phyloP scores from a whole-genome alignment of 2,888 invertebrate species.

The Automeris io region DNA sequence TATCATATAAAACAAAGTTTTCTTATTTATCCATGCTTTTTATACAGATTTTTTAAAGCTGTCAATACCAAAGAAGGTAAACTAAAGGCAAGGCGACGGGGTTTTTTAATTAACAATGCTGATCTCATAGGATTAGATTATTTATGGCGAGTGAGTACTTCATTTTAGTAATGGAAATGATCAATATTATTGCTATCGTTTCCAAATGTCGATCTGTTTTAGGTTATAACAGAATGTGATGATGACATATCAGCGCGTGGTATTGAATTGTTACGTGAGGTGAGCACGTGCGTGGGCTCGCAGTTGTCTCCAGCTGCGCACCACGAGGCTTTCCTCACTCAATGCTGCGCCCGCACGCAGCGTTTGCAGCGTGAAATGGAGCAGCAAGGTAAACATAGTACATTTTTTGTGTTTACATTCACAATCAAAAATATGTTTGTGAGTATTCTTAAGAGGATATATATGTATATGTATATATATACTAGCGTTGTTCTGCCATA shows the following conservation, averaged over 20 bases:
- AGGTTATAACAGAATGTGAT: slow-evolving; percentile 91
- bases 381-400: slow-evolving; percentile 41
- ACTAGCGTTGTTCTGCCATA: no score
- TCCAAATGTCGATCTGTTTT: no score
- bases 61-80: slow-evolving; percentile 97
- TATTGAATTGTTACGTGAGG: slow-evolving; percentile 93
- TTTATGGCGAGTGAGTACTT: slow-evolving; percentile 88
- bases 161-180: not conserved
- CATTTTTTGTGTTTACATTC: not conserved
- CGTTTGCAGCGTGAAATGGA: slow-evolving; percentile 91
- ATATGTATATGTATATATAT: not conserved
- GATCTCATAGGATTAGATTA: slow-evolving; percentile 98
- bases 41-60: slow-evolving; percentile 90
- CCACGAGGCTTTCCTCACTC: slow-evolving; percentile 94
- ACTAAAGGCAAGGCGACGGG: slow-evolving; percentile 89
- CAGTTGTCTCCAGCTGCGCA: slow-evolving; percentile 88
- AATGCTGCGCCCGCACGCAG: slow-evolving; percentile 93
- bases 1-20: not conserved
- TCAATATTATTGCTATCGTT: no score
- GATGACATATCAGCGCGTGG: slow-evolving; percentile 96
- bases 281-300: slow-evolving; percentile 95
- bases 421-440: no score
- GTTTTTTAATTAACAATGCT: slow-evolving; percentile 92
- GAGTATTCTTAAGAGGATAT: no score
- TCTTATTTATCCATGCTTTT: slow-evolving; percentile 1